Base-by-base conservation (phyloP, 92 coral and sea anemone genomes). In the Epizoanthus illoricatus region DNA sequence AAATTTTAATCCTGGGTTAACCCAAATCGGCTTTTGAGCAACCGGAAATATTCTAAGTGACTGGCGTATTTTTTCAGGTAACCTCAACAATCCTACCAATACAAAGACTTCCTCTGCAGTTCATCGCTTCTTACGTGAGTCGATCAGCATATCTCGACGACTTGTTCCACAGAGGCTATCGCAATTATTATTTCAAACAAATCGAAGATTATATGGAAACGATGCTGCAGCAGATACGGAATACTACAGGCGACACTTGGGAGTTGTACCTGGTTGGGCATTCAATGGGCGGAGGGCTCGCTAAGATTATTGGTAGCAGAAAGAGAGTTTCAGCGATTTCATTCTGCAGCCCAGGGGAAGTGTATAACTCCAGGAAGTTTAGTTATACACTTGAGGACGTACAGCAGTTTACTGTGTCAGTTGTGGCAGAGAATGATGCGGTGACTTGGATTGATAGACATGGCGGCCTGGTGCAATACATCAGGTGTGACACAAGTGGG, bases 401-500 rank as follows among this genome's bases (percentile, higher is more conserved):
- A 52, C 89, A 91, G 72, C 72, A 55, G 41, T 89, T 84, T 89
- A 86, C 94, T 5, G 84, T 92, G 17, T 86, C 94, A n/a, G 84
- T 91, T 42, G 81, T 87, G 49, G 89, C 90, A 17, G 86, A 79
- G 62, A 73, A 86, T 80, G 94, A 91, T 71, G 65, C 87, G 24
- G 81, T 91, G 70, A 88, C 94, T 80, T 91, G 94, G 94, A 59
- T 91, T 36, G 94, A 89, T 67, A 76, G 36, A 10, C 84, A 90
- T 67, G 90, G 94, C 16, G 94, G 94, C 18, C 84, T 91, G 76
- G 92, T 91, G 42, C 94, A 91, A 88, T 70, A 80, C 47, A 88
- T 91, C 18, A 75, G 69, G 62, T 86, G 92, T 81, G 89, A 80
- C 74, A 71, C 73, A 43, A 73, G 71, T 9, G 70, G 75, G 18